phyloP scores from a whole-genome alignment of 2,797 vertebrate species.

The Buceros bicornis region DNA sequence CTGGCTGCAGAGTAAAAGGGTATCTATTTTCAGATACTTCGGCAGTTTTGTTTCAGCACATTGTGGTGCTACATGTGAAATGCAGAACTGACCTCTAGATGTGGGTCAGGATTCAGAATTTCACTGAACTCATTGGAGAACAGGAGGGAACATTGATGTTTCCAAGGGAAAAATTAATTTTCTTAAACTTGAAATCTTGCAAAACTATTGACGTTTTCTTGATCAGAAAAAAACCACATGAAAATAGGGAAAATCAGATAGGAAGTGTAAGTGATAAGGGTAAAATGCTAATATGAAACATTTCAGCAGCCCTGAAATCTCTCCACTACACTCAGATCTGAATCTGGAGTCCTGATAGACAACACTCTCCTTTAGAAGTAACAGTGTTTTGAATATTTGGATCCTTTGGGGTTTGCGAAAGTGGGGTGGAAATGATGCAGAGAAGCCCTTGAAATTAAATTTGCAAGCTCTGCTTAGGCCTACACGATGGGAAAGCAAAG shows the following conservation, averaged over 20 bases:
- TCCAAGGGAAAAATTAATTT: neutral
- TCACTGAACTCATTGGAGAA: neutral
- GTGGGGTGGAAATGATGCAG: neutral
- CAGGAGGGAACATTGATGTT: rapidly evolving
- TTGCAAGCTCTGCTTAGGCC: neutral
- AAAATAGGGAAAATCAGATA: neutral
- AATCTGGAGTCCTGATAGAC: neutral
- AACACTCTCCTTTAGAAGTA: neutral
- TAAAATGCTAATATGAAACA: neutral
- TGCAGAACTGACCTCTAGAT: neutral
- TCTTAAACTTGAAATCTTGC: neutral
- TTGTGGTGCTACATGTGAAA: neutral
- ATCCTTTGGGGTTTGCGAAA: neutral
- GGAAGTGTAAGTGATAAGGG: neutral
- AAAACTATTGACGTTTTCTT: neutral
- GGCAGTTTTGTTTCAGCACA: neutral
- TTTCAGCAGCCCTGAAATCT: neutral
- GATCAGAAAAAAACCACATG: neutral
- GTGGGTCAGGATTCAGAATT: neutral
- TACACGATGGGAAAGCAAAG: neutral
- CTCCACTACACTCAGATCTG: neutral
- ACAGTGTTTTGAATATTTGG: neutral
- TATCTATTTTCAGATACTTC: neutral
- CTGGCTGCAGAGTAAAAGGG: neutral
- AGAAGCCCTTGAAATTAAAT: neutral